Percentiles rank a stretch among this genome's conserved stretches.
These are phyloP conservation scores for Sminthurides bifidus DNA, from an alignment of 1,140 invertebrate species.

Conservation along the genomic window DNA sequence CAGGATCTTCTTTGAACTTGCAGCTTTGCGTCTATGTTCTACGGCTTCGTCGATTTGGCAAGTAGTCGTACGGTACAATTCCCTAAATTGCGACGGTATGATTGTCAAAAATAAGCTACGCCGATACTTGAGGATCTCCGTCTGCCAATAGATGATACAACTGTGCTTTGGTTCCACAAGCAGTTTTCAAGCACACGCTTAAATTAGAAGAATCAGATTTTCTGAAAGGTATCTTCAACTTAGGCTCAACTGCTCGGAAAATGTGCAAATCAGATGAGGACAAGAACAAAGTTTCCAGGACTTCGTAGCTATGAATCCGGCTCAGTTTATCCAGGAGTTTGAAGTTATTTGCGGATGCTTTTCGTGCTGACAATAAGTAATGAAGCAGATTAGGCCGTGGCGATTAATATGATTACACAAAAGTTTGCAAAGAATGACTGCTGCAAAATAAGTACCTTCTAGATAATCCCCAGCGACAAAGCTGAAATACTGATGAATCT, in stretches of 20 bases:
- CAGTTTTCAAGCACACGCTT: conserved; percentile 1
- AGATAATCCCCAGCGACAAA: conserved; percentile 75
- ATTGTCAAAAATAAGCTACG: conserved; percentile 37
- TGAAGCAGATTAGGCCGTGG: background rate
- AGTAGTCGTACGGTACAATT: background rate
- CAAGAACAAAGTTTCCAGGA: conserved; percentile 41
- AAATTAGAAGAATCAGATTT: background rate
- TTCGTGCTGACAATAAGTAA: conserved; percentile 38
- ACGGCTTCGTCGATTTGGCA: too few relatives aligned
- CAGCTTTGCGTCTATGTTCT: too few relatives aligned
- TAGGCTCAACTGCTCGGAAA: conserved; percentile 59
- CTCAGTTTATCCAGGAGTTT: too few relatives aligned
- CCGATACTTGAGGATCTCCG: too few relatives aligned
- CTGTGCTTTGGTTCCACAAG: conserved; percentile 40
- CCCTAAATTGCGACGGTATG: background rate
- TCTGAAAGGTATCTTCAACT: conserved; percentile 36
- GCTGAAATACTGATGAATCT: conserved; percentile 56
- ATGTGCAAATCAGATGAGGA: conserved; percentile 56
- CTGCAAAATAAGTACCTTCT: conserved; percentile 40
- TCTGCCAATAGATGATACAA: too few relatives aligned
- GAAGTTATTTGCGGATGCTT: too few relatives aligned
- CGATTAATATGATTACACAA: background rate
- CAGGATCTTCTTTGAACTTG: too few relatives aligned
- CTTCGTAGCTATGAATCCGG: conserved; percentile 30
- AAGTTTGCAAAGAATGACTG: background rate